Evolutionary conservation across 2,113 vertebrate genomes (phyloP).

Genomic region (Capra hircus): DNA sequence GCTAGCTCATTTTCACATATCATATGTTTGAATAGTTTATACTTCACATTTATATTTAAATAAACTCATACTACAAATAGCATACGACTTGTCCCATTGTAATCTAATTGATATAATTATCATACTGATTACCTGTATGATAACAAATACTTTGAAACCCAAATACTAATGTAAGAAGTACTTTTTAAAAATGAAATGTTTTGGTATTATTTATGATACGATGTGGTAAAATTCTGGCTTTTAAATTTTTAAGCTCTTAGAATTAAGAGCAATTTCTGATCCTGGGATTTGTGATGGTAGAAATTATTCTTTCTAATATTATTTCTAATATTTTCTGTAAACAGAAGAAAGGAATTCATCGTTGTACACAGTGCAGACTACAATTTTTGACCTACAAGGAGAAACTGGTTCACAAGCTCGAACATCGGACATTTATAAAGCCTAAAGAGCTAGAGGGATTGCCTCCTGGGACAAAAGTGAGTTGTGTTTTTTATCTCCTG

Average conservation of each 20-base stretch:
- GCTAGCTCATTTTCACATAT: background rate
- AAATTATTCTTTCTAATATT: conserved; percentile 34
- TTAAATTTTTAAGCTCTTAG: background rate
- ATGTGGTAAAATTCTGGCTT: background rate
- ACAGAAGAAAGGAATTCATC: conserved; percentile 95
- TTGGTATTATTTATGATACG: background rate
- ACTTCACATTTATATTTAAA: conserved; percentile 10
- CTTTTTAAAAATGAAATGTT: background rate
- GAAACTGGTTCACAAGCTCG: conserved; percentile 90
- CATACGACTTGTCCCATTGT: background rate
- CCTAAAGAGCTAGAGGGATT: conserved; percentile 93
- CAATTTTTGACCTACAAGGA: conserved; percentile 96
- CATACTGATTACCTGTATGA: background rate
- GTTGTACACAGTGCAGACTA: conserved; percentile 93
- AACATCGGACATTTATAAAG: conserved; percentile 94
- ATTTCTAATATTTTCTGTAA: conserved; percentile 33
- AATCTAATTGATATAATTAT: conserved; percentile 9
- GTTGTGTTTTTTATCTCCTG: background rate
- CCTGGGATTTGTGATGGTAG: background rate
- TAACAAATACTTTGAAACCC: conserved; percentile 12
- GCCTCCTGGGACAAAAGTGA: conserved; percentile 95
- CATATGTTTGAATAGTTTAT: background rate
- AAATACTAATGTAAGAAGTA: background rate
- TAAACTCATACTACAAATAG: background rate
- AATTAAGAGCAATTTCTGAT: conserved; percentile 20